Conservation (phyloP, 2,888 invertebrate species). For the Bedellia somnulentella region DNA sequence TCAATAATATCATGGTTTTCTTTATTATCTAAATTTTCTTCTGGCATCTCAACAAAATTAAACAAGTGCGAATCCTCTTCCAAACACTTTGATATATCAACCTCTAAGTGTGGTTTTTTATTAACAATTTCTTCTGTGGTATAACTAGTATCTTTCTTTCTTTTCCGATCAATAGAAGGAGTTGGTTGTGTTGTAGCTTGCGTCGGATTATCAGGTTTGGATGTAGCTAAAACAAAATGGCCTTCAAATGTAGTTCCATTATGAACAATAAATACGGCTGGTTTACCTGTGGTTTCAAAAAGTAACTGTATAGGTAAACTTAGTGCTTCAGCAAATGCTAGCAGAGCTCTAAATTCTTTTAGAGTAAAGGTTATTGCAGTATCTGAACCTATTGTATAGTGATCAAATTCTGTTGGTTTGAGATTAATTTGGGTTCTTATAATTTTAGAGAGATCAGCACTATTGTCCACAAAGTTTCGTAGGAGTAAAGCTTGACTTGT, state of each 20-base stretch:
- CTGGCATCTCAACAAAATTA: slow-evolving; percentile 46
- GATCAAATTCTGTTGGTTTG: slow-evolving; percentile 72
- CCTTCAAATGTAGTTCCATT: slow-evolving; percentile 75
- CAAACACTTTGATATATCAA: slow-evolving; percentile 34
- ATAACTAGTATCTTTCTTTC: slow-evolving; percentile 23
- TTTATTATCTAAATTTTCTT: slow-evolving; percentile 15
- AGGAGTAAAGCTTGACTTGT: slow-evolving; percentile 64
- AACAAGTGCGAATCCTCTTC: slow-evolving; percentile 54
- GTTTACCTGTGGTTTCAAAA: slow-evolving; percentile 79
- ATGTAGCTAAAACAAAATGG: slow-evolving; percentile 78
- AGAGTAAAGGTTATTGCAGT: slow-evolving; percentile 81
- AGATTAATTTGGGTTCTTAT: slow-evolving; percentile 78
- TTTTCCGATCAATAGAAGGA: slow-evolving; percentile 28
- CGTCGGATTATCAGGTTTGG: slow-evolving; percentile 59
- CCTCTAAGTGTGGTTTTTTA: slow-evolving; percentile 39
- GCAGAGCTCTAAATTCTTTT: slow-evolving; percentile 79
- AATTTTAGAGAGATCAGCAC: slow-evolving; percentile 64
- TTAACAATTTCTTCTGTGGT: slow-evolving; percentile 19
- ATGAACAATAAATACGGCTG: slow-evolving; percentile 74
- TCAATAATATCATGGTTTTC: slow-evolving; percentile 12
- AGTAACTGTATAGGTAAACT: slow-evolving; percentile 68
- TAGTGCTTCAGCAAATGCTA: slow-evolving; percentile 77
- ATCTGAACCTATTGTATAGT: slow-evolving; percentile 65
- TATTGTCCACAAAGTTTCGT: slow-evolving; percentile 77
- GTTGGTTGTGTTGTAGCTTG: slow-evolving; percentile 36